Evolutionary conservation across 2,113 vertebrate species (phyloP).

Genomic region (Cyphomyrus discorhynchus): DNA sequence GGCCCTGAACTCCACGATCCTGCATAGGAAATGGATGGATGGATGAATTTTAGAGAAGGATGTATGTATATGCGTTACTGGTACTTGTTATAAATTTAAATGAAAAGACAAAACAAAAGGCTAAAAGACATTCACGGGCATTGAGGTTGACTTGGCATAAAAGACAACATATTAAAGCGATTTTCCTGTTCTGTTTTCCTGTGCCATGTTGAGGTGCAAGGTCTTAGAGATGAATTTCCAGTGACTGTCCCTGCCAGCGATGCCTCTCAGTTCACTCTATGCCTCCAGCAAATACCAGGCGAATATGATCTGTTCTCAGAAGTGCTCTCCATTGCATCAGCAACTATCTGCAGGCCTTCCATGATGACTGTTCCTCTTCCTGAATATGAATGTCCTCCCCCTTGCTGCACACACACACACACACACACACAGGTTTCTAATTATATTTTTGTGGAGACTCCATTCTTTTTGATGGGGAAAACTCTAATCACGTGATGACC

Average conservation of each 20-base stretch:
- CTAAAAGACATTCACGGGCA: background rate
- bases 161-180: background rate
- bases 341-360: constrained; percentile 1
- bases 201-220: background rate
- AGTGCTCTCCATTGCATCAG: background rate
- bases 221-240: constrained; percentile 1
- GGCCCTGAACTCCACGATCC: background rate
- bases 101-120: background rate
- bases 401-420: background rate
- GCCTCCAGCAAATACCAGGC: background rate
- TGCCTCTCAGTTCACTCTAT: background rate
- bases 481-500: too few relatives aligned
- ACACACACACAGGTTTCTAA: background rate
- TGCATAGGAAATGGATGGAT: background rate
- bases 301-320: constrained; percentile 5
- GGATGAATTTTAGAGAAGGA: background rate
- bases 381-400: background rate
- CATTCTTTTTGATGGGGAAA: too few relatives aligned
- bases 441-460: too few relatives aligned
- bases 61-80: background rate
- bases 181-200: background rate
- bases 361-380: background rate
- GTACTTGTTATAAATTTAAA: background rate
- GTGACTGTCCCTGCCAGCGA: background rate
- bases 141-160: background rate